A percentile compares a stretch with the other conserved stretches of the same genome.
These are phyloP conservation scores for Tamandua tetradactyla DNA, from an alignment of 2,797 vertebrate species.

Conservation along the genomic window DNA sequence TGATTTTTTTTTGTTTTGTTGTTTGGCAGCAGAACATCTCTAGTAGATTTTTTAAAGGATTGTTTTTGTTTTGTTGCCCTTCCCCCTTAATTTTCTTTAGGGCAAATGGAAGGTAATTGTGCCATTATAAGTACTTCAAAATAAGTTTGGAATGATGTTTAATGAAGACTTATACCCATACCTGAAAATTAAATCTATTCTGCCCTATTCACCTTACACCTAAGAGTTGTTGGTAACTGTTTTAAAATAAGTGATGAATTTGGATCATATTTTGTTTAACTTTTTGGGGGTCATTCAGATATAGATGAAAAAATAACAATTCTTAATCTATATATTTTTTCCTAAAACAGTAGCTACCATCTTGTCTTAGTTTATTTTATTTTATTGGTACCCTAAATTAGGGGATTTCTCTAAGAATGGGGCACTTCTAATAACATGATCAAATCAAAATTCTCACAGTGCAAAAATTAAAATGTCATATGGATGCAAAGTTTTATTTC, in stretches of 20 bases:
- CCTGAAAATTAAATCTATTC: slow-evolving; percentile 17
- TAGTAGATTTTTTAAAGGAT: neutral
- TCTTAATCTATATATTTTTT: neutral
- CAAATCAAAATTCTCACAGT: neutral
- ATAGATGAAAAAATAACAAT: slow-evolving; percentile 35
- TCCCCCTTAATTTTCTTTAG: neutral
- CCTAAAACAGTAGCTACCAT: neutral
- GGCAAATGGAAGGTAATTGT: neutral
- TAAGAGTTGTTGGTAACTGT: neutral
- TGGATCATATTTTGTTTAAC: neutral
- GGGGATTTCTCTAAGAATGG: neutral
- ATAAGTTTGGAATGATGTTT: slow-evolving; percentile 8
- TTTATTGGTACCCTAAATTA: slow-evolving; percentile 16
- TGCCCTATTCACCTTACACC: neutral
- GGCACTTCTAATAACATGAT: neutral
- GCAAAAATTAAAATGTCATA: slow-evolving; percentile 7
- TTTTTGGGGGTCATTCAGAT: neutral
- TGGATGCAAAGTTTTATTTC: neutral
- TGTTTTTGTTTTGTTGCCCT: neutral
- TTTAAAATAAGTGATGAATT: slow-evolving; percentile 42
- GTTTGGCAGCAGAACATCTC: neutral
- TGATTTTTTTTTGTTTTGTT: no score
- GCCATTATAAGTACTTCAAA: slow-evolving; percentile 47
- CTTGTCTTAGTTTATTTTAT: slow-evolving; percentile 24
- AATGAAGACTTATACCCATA: neutral